Base-by-base conservation (phyloP, 2,888 invertebrate genomes). In the Acleris literana region DNA sequence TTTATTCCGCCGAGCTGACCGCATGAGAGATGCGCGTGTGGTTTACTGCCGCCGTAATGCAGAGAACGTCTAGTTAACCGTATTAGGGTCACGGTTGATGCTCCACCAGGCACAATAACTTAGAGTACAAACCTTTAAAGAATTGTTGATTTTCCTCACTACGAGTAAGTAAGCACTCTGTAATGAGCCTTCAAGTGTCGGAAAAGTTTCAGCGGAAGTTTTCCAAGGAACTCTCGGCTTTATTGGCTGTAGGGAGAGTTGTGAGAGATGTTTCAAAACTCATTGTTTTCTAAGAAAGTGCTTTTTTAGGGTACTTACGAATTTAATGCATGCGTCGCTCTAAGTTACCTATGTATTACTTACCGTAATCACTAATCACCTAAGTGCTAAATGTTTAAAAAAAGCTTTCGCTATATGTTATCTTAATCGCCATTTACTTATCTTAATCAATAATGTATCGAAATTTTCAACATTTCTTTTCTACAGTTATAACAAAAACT, bases 31-130 rank as follows among this genome's bases (percentile, higher is more conserved):
- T 52, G 55, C 52, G 22, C 52, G 44, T 44, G 65, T 56, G 52
- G 65, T 66, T 65, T 65, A 60, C 65, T 64, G 43, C 49, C 54
- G 22, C 60, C 55, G 33, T 51, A 65, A 60, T 55, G 60, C 55
- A 43, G 60, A 49, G 51, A 60, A 65, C 20, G 55, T 51, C 29
- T 60, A 60, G 60, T 20, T 46, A 13, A 22, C 43, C 25, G n/a
- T 60, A 59, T 54, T 59, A 49, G 48, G 59, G 53, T 49, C 64
- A 54, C 48, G 16, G 48, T 33, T 33, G 33, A 33, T 9, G 7
- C 33, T 33, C 25, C 48, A 46, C n/a, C 44, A 53, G 29, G 51
- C 33, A n/a, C 29, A 29, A 29, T 20, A 29, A 20, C 39, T 20
- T 49, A 1, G 39, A 46, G 16, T n/a, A 55, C 55, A 60, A 55